Evolutionary conservation across 2,113 vertebrate species (phyloP).

Genomic region (Psittacula cyanocephala): DNA sequence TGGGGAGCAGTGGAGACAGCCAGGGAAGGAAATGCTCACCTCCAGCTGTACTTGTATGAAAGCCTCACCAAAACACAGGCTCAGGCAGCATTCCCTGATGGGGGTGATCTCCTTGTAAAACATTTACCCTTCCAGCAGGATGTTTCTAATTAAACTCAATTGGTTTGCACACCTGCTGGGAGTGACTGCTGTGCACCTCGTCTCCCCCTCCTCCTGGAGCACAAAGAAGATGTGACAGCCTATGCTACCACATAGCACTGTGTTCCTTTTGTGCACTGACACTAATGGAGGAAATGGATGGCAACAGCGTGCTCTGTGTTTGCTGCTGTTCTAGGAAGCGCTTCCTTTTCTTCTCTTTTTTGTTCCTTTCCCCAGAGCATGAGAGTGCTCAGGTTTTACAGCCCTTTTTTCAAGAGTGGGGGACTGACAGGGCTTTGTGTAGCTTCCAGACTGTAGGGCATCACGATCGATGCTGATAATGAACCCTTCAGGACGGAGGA

Average conservation of each 20-base stretch:
- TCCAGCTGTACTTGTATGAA: background rate
- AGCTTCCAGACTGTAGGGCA: background rate
- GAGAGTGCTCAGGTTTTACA: background rate
- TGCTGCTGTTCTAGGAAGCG: background rate
- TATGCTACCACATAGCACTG: background rate
- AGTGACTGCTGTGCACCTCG: slow-evolving; percentile 5
- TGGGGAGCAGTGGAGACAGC: background rate
- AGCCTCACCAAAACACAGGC: background rate
- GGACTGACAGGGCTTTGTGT: background rate
- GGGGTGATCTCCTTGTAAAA: background rate
- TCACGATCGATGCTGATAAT: background rate
- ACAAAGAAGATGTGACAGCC: background rate
- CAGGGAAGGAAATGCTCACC: background rate
- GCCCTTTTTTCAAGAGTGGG: background rate
- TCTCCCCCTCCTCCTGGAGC: background rate
- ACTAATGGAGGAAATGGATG: slow-evolving; percentile 37
- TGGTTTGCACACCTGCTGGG: slow-evolving; percentile 40
- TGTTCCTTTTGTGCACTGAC: background rate
- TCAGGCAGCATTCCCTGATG: background rate
- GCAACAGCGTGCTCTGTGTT: background rate
- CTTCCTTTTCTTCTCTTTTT: background rate
- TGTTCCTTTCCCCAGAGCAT: background rate
- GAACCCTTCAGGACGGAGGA: background rate
- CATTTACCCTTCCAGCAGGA: slow-evolving; percentile 45
- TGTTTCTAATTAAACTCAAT: slow-evolving; percentile 47